Base-by-base conservation (phyloP, 2,888 invertebrate species). In the Hipparchia semele region DNA sequence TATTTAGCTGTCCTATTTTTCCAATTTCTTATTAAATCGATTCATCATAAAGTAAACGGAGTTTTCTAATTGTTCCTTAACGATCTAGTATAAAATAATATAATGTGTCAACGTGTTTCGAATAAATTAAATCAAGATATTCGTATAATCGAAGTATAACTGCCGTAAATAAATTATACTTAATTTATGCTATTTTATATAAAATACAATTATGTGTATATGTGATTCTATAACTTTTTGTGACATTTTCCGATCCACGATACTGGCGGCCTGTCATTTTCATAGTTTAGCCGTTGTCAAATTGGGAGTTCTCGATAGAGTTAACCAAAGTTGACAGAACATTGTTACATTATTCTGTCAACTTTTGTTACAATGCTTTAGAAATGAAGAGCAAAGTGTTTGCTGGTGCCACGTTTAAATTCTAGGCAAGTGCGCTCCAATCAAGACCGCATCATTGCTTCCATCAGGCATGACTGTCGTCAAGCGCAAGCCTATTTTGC, bases 121-220 rank as follows among this genome's bases (percentile, higher is more conserved):
- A 64, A 64, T 51, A 46, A 58, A 49, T 10, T 13, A 49, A 59
- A 3, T 23, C 13, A 46, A 58, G 12, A 46, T n/a, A 68, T 46
- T 46, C 23, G 49, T 59, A 46, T 60, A 68, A 68, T 59, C 68
- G 46, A 68, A 59, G 59, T 61, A 70, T 67, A 70, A 73, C 73
- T 73, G 73, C 73, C 73, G 60, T 70, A 56, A 67, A 60, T 70
- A 59, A 59, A 54, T 9, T 6, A 33, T 67, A 12, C 5, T 0
- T 12, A 1, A 45, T 46, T 10, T 71, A 71, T 61, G 71, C 66
- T 71, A 67, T 61, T 67, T 71, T 71, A 54, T 71, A 71, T 71
- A 67, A 71, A 60, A 39, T 39, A 39, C 53, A 12, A n/a, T n/a
- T n/a, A n/a, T n/a, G n/a, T n/a, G n/a, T 33, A 39, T 60, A 58